Evolutionary conservation across 2,888 invertebrate genomes (phyloP).

Genomic region (Cyaniris semiargus): DNA sequence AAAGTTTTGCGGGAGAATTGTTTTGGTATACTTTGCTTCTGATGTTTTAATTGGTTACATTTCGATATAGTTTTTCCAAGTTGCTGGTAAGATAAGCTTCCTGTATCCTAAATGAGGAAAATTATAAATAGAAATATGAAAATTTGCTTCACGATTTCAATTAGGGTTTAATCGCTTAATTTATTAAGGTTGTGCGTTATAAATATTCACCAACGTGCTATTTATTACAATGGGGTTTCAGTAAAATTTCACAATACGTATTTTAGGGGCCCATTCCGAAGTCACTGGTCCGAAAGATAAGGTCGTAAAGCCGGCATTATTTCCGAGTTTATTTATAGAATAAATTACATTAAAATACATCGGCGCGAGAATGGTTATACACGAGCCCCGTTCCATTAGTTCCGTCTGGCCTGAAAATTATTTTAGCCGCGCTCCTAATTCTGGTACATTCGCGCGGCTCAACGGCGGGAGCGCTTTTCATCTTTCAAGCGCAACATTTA

Average conservation of each 20-base stretch:
- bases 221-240: neutral
- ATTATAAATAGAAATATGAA: neutral
- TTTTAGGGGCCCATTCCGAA: constrained; percentile 8
- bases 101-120: no score
- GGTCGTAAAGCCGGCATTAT: constrained; percentile 23
- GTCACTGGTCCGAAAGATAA: constrained; percentile 26
- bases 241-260: constrained; percentile 4
- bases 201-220: neutral
- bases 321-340: constrained; percentile 28
- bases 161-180: neutral
- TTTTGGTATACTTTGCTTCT: neutral
- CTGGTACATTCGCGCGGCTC: constrained; percentile 79
- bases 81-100: no score
- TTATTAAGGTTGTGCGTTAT: neutral
- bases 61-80: neutral
- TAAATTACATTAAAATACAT: constrained; percentile 32
- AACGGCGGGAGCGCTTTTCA: constrained; percentile 77
- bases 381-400: constrained; percentile 44
- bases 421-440: constrained; percentile 75
- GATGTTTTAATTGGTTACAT: neutral
- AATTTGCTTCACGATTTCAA: neutral
- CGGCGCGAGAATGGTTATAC: constrained; percentile 31
- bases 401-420: constrained; percentile 76
- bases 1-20: neutral
- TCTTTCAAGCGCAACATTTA: constrained; percentile 80